Evolutionary conservation across 30 jellyfish, hydroid and myxozoan species (phyloP), one percentile per base, ranked within the genome.

Genomic region (Pseudorhiza aurosa): DNA sequence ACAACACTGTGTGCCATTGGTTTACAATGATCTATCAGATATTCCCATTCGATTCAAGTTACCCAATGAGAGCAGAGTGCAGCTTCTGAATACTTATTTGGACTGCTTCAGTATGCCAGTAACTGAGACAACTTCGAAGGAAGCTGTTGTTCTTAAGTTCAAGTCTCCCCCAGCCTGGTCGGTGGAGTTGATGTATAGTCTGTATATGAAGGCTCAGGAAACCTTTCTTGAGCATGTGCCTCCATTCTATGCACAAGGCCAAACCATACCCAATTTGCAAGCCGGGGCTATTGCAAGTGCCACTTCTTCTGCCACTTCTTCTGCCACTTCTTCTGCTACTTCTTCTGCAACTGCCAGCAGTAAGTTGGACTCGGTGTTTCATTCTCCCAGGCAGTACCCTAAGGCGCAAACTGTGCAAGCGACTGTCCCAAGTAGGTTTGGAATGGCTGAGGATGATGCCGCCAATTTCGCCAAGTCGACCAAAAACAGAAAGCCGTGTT

Each of bases 121-220:
- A 11, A 10, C 8, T 11, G 77, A 49, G 15, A 45, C 35, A 25
- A 51, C 7, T 27, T n/a, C 1, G 2, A 64, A 62, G 9, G 50
- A 40, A 1, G 89, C 91, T 10, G 92, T 95, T 33, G 59, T 82
- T 25, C 44, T 88, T 55, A 89, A 63, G 39, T 89, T 89, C 81
- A 89, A 74, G 72, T 70, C 97, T 0, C 97, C 97, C 14, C 95
- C 95, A 1, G 97, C 97, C 0, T 82, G 93, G 95, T 79, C 97
- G 0, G 80, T 82, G 5, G 91, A 89, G 72, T 72, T 89, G 56
- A 75, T 89, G 88, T 73, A 77, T 77, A 84, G 88, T 30, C 57
- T 84, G 77, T 84, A 49, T 30, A 30, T 78, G 1, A 47, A 45
- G 33, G 88, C 91, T 5, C 69, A 65, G 29, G 77, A 65, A 50